phyloP scores from a whole-genome alignment of 2,113 vertebrate species.

The Siphamia tubifer region DNA sequence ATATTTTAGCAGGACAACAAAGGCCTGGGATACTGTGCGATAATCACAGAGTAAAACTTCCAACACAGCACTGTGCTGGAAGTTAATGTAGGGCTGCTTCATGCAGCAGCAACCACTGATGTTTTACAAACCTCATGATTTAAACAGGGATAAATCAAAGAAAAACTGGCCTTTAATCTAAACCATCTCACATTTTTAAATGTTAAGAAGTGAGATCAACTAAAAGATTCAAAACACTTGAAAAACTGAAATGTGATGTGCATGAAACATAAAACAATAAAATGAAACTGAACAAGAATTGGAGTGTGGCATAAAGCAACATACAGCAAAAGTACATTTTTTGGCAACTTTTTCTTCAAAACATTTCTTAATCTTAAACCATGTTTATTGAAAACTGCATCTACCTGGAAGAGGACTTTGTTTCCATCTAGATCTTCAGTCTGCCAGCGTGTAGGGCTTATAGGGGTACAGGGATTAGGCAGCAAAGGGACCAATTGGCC shows the following conservation, averaged over 20 bases:
- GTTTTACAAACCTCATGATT: conserved; percentile 2
- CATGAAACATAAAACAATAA: no score
- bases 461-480: conserved; percentile 90
- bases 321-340: not conserved
- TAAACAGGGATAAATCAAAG: not conserved
- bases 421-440: conserved; percentile 94
- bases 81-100: not conserved
- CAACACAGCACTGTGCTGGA: not conserved
- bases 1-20: not conserved
- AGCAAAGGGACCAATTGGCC: conserved; percentile 94
- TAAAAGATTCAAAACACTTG: not conserved
- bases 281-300: not conserved
- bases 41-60: conserved; percentile 32
- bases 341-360: not conserved
- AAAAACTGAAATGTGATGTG: no score
- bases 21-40: not conserved
- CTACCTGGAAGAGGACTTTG: conserved; percentile 92
- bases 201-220: not conserved
- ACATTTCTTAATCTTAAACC: not conserved
- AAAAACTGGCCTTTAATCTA: not conserved
- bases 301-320: not conserved
- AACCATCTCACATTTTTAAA: not conserved
- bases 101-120: conserved; percentile 10
- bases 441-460: conserved; percentile 92
- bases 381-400: no score